Evolutionary conservation across 2,797 vertebrate genomes (phyloP), one percentile per base, ranked within the genome.

Genomic region (Tragopan temminckii): DNA sequence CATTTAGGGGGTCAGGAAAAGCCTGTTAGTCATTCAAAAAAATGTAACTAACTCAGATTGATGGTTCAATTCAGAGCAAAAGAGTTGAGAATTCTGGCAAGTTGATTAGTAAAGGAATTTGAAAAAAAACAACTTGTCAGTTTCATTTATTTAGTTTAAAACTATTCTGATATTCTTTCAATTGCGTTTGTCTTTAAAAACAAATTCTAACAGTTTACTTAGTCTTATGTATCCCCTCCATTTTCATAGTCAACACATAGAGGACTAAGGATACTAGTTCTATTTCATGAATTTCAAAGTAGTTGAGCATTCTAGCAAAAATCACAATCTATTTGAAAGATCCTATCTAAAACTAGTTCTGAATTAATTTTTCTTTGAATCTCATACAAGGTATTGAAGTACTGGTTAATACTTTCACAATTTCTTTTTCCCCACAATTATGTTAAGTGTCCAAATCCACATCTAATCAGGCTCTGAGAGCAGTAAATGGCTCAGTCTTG

Each of bases 361-460:
- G 77, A 94, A 80, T 90, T 94, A 70, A 93, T 90, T 93, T 42
- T 59, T 62, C 9, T 86, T 91, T 90, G 38, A 86, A 72, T 92
- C 20, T 80, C 27, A 80, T 80, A 46, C 31, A 50, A 25, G 14
- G 46, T 59, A 31, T 74, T 91, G 33, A 93, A 68, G 71, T 88
- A 48, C 62, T 78, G 59, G 27, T 55, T 94, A 74, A 31, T 78
- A 81, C 83, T 93, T 75, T 80, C 59, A 14, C 83, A 46, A 46
- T 71, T 90, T 88, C 50, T 75, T 91, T 93, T 93, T 74, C 31
- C 53, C 27, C 43, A 68, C 21, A 77, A 50, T 82, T 84, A 31
- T 31, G 8, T 86, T 87, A 67, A 69, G 35, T 68, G 52, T 63
- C 18, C 42, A 31, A 40, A 43, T 61, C 38, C 86, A 10, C 11